These are phyloP conservation scores for Ennomos fuscantarius DNA, from an alignment of 2,888 invertebrate species.

Conservation along the genomic window DNA sequence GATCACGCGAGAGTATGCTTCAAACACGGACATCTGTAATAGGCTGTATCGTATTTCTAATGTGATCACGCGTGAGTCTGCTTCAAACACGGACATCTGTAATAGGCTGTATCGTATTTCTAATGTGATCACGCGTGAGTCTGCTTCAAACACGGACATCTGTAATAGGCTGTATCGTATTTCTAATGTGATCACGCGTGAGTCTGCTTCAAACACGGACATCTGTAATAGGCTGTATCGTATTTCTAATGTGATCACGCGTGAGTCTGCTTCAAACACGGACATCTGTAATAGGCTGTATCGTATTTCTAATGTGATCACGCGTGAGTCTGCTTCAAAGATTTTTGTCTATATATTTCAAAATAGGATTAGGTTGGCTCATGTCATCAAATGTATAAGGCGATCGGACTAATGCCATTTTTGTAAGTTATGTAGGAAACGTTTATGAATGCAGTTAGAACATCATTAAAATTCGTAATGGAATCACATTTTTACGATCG, in stretches of 20 bases:
- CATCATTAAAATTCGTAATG: slow-evolving; percentile 36
- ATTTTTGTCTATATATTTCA: slow-evolving; percentile 10
- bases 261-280: slow-evolving; percentile 14
- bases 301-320: slow-evolving; percentile 18
- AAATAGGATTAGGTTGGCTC: slow-evolving; percentile 1
- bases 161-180: slow-evolving; percentile 21
- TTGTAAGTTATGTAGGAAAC: slow-evolving; percentile 18
- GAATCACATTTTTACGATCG: slow-evolving; percentile 37
- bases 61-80: slow-evolving; percentile 11
- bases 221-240: slow-evolving; percentile 18
- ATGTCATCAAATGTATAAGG: neutral
- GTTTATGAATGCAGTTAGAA: slow-evolving; percentile 30
- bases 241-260: slow-evolving; percentile 17
- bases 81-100: slow-evolving; percentile 17
- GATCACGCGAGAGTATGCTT: slow-evolving; percentile 9
- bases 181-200: slow-evolving; percentile 14
- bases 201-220: slow-evolving; percentile 16
- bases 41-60: slow-evolving; percentile 19
- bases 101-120: slow-evolving; percentile 18
- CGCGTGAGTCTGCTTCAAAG: slow-evolving; percentile 1
- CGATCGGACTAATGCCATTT: slow-evolving; percentile 4
- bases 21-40: slow-evolving; percentile 20
- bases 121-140: slow-evolving; percentile 15
- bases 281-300: slow-evolving; percentile 18
- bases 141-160: slow-evolving; percentile 14